Base-by-base conservation (phyloP, 1,140 invertebrate species). In the Zaprionus africanus region DNA sequence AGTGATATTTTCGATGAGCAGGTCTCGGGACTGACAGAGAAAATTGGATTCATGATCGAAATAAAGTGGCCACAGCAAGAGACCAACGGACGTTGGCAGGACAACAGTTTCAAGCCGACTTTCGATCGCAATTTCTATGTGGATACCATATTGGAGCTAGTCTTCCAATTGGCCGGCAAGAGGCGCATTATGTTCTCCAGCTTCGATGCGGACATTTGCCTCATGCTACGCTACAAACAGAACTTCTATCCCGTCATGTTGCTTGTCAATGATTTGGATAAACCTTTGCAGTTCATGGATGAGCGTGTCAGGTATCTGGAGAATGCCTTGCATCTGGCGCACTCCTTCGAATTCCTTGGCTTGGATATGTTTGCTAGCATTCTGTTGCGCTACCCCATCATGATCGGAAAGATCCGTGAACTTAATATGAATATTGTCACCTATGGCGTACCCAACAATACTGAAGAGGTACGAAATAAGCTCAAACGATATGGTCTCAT, bases 141-240 rank as follows among this genome's bases (percentile, higher is more conserved):
- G 72, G 98, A 99, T 93, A 80, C 93, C 79, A 93, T 95, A 59
- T 93, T 99, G 13, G 95, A 96, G 91, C 94, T 96, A 1, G 95
- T 98, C 1, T 93, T 98, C 34, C 94, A 96, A 56, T 93, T 96
- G 91, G 97, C 95, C 13, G 95, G 95, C 1, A 93, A 95, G 12
- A 94, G 98, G 49, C 95, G 96, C 67, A 97, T 99, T 41, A 95
- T 99, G 12, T 97, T 99, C 82, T 98, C 97, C 0, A 97, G 96
- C 80, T 99, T 99, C 93, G 97, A 99, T 94, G 97, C 98, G 1
- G 98, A 99, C 88, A 96, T 98, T 41, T 99, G 98, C 86, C 95
- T 96, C 0, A 97, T 99, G 97, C 93, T 99, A 24, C 95, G 97
- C 31, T 93, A 96, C 61, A 99, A 99, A 90, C 98, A 99, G 93